phyloP scores from a whole-genome alignment of 1,140 invertebrate species.

The Ceratoteleas bidentatus region DNA sequence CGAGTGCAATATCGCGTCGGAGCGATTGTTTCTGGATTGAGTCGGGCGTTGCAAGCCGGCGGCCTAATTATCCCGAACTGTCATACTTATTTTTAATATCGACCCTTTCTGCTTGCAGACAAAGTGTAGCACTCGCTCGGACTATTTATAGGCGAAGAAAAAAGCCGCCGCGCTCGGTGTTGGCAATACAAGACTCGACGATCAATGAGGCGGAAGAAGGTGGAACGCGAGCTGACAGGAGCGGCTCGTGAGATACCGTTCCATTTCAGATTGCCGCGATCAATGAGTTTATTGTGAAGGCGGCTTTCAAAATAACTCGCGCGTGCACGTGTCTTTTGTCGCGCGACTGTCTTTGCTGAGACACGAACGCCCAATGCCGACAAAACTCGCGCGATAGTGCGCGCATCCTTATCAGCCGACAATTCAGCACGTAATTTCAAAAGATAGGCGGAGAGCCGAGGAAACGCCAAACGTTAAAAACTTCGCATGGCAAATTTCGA shows the following conservation, averaged over 20 bases:
- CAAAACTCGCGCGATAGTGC: constrained; percentile 22
- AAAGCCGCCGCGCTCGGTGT: constrained; percentile 46
- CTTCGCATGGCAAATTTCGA: too few relatives aligned
- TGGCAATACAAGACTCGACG: constrained; percentile 51
- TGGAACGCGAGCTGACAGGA: constrained; percentile 47
- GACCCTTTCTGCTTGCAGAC: constrained; percentile 35
- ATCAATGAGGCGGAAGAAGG: constrained; percentile 60
- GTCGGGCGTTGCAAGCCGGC: not conserved
- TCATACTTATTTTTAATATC: constrained; percentile 53
- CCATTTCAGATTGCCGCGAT: constrained; percentile 61
- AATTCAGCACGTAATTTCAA: constrained; percentile 2
- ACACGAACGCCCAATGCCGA: constrained; percentile 17
- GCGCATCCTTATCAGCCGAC: constrained; percentile 6
- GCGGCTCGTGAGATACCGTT: constrained; percentile 50
- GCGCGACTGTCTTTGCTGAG: constrained; percentile 17
- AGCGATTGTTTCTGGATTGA: constrained; percentile 8
- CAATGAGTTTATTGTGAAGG: constrained; percentile 60
- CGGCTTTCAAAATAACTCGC: constrained; percentile 50
- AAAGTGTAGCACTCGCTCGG: constrained; percentile 24
- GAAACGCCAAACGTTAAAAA: too few relatives aligned
- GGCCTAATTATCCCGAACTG: constrained; percentile 44
- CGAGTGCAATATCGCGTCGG: not conserved
- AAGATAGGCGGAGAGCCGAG: too few relatives aligned
- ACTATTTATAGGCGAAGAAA: constrained; percentile 52
- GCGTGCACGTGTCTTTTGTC: constrained; percentile 39